phyloP scores from a whole-genome alignment of 2,797 vertebrate species.

The Champsocephalus esox region DNA sequence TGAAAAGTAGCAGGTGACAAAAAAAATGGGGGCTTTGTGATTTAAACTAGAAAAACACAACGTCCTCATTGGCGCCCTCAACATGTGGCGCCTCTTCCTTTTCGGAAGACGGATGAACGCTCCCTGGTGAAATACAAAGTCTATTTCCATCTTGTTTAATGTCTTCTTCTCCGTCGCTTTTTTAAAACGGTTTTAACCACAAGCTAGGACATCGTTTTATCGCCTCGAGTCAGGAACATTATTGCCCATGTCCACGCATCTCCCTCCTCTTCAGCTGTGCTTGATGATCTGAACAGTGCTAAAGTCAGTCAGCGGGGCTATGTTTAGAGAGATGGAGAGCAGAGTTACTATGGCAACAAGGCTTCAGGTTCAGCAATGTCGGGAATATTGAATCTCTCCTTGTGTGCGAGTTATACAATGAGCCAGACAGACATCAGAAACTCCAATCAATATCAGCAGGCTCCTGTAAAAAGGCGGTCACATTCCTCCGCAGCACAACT shows the following conservation, averaged over 20 bases:
- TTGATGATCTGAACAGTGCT: constrained; percentile 79
- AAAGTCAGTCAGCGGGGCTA: constrained; percentile 80
- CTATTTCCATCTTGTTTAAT: constrained; percentile 41
- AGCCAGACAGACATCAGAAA: constrained; percentile 80
- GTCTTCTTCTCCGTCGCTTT: constrained; percentile 19
- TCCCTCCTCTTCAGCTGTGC: constrained; percentile 74
- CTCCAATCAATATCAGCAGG: constrained; percentile 74
- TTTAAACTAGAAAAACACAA: constrained; percentile 56
- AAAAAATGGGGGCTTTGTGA: constrained; percentile 46
- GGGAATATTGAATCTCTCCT: constrained; percentile 79
- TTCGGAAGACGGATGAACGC: constrained; percentile 35
- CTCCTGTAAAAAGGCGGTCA: constrained; percentile 60
- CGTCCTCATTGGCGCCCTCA: constrained; percentile 53
- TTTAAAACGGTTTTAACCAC: constrained; percentile 6
- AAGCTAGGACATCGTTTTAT: constrained; percentile 58
- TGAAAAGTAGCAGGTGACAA: constrained; percentile 56
- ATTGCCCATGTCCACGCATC: constrained; percentile 68
- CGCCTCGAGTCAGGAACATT: constrained; percentile 69
- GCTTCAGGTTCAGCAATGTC: constrained; percentile 79
- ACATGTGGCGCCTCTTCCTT: constrained; percentile 40
- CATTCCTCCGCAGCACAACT: constrained; percentile 59
- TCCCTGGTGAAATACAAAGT: constrained; percentile 56
- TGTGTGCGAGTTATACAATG: constrained; percentile 77
- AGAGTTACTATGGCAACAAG: constrained; percentile 86
- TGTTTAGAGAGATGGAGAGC: constrained; percentile 77